Evolutionary conservation across 2,113 vertebrate species (phyloP).

Genomic region (Dinomys branickii): DNA sequence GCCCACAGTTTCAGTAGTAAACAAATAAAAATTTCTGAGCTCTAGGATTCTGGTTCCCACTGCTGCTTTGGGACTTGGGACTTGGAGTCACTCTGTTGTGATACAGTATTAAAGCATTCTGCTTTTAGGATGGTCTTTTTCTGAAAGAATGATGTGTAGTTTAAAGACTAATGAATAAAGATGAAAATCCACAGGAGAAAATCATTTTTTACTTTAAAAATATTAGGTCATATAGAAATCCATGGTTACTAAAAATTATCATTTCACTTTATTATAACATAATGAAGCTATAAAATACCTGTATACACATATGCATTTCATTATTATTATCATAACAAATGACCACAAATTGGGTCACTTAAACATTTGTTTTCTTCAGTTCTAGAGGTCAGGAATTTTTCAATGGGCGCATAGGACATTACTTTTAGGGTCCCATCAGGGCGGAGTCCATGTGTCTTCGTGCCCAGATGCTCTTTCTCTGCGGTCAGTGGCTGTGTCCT

Average conservation of each 20-base stretch:
- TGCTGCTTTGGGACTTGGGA: background rate
- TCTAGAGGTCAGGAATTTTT: background rate
- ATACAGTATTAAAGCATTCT: background rate
- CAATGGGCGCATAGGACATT: background rate
- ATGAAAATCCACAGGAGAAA: background rate
- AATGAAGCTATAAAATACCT: background rate
- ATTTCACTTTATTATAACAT: background rate
- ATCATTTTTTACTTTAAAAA: background rate
- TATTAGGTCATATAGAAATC: background rate
- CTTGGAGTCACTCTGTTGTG: background rate
- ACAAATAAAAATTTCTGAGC: background rate
- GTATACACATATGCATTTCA: background rate
- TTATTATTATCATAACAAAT: background rate
- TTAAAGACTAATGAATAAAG: background rate
- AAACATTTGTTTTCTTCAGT: background rate
- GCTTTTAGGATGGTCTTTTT: background rate
- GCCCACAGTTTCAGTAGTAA: background rate
- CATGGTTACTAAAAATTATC: background rate
- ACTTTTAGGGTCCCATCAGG: background rate
- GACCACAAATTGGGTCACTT: background rate
- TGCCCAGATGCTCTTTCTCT: accelerated
- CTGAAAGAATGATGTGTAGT: background rate
- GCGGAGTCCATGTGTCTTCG: background rate
- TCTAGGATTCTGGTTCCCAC: background rate
- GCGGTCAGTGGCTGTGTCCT: background rate